Percentiles rank a stretch among this genome's conserved stretches.
phyloP scores from a whole-genome alignment of 2,113 vertebrate species.

The Myrmophylax atrothorax region DNA sequence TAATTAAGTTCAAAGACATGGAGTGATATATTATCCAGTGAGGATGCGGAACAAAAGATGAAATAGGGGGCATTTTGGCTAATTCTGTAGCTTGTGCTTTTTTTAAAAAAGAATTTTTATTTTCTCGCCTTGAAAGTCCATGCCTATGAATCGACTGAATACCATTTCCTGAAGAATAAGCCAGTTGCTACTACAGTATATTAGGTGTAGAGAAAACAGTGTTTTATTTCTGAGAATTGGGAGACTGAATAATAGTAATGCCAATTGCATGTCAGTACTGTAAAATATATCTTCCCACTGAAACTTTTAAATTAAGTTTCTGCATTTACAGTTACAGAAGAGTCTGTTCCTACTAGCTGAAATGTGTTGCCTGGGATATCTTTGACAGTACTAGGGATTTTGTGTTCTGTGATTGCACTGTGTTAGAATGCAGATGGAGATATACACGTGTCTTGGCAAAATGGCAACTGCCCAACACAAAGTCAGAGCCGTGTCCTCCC shows the following conservation, averaged over 20 bases:
- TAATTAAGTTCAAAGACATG: constrained; percentile 38
- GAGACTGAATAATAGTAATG: neutral
- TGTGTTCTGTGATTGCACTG: neutral
- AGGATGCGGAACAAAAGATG: neutral
- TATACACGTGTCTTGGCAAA: neutral
- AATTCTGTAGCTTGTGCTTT: neutral
- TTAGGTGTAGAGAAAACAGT: neutral
- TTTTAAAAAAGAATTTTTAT: neutral
- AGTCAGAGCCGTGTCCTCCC: no score
- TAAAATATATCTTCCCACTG: neutral
- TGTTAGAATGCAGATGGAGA: neutral
- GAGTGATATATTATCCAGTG: neutral
- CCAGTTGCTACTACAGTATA: neutral
- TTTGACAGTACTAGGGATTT: neutral
- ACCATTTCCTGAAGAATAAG: neutral
- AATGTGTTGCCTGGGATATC: neutral
- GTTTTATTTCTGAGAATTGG: neutral
- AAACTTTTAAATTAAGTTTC: neutral
- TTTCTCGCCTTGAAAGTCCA: neutral
- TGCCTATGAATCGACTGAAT: neutral
- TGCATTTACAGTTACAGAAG: neutral
- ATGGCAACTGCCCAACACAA: no score
- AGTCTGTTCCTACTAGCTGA: neutral
- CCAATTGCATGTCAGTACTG: neutral
- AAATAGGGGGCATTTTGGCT: neutral